Base-by-base conservation (phyloP, 2,113 vertebrate species). In the Neopipo cinnamomea region DNA sequence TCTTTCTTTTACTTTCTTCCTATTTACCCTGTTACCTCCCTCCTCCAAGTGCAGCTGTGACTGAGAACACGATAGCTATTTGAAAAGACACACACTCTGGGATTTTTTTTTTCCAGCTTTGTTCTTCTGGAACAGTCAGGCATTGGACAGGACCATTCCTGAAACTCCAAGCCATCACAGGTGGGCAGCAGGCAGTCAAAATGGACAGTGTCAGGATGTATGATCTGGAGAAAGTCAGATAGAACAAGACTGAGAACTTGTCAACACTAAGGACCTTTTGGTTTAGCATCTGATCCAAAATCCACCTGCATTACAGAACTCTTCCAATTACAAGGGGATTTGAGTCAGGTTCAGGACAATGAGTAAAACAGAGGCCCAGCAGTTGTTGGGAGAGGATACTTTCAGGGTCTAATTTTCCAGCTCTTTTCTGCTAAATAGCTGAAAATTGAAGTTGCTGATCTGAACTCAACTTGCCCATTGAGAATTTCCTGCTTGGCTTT, bases 401-500 rank as follows among this genome's bases (percentile, higher is more conserved):
- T 73, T 88, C 75, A 63, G 50, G 30, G 12, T 85, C 20, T 80
- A 15, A 56, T 53, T 88, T 94, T 75, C 53, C 37, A 62, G 6
- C 12, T 88, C 19, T 82, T 76, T 79, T 82, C n/a, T 78, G 24
- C 75, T 68, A 65, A 66, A 37, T 27, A 86, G 67, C 46, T 88
- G 71, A 83, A 93, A 76, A 55, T 68, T 21, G 19, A 68, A 88
- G 30, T 55, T 74, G 33, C 18, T 63, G 30, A 47, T 65, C 47
- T 72, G 41, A 61, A 61, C 16, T 66, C 35, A 56, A 62, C 47
- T 83, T 78, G 5, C 19, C 31, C 35, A 44, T 27, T 78, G 82
- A 84, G 77, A 84, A 86, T 74, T 70, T 76, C 37, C 58, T 59
- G 25, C 31, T 53, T 88, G 35, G 55, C 12, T 93, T 93, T 86